Evolutionary conservation across 2,797 vertebrate species (phyloP).

Genomic region (Arnoldichthys spilopterus): DNA sequence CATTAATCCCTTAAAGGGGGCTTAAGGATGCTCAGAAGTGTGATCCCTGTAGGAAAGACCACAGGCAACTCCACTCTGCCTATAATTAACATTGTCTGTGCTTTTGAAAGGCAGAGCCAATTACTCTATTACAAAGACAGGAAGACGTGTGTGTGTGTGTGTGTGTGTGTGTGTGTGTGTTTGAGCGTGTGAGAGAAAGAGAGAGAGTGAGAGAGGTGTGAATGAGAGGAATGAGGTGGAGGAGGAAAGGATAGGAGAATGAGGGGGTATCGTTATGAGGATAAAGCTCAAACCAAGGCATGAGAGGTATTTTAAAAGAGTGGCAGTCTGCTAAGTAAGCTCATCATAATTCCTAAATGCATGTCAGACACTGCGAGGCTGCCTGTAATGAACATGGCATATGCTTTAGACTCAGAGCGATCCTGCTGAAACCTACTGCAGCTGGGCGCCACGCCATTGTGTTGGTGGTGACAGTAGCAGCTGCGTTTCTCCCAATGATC

Average conservation of each 20-base stretch:
- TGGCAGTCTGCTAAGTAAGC: conserved; percentile 24
- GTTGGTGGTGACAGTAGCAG: background rate
- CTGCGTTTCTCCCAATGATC: background rate
- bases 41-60: conserved; percentile 60
- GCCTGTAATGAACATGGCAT: conserved; percentile 38
- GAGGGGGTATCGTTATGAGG: conserved; percentile 24
- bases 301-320: conserved; percentile 38
- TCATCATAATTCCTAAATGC: conserved; percentile 50
- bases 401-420: background rate
- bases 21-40: conserved; percentile 73
- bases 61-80: conserved; percentile 65
- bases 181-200: background rate
- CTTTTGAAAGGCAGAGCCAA: conserved; percentile 65
- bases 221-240: background rate
- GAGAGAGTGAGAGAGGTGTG: too few relatives aligned
- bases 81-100: conserved; percentile 76
- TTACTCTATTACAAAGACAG: conserved; percentile 71
- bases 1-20: conserved; percentile 76
- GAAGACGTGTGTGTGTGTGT: conserved; percentile 8
- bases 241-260: conserved; percentile 19
- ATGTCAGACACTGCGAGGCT: conserved; percentile 42
- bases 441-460: background rate
- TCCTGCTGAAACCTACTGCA: background rate
- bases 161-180: background rate
- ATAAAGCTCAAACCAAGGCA: conserved; percentile 29